Percentiles rank a stretch among this genome's conserved stretches.
These are phyloP conservation scores for Orthosia gracilis DNA, from an alignment of 2,888 invertebrate genomes.

Conservation along the genomic window DNA sequence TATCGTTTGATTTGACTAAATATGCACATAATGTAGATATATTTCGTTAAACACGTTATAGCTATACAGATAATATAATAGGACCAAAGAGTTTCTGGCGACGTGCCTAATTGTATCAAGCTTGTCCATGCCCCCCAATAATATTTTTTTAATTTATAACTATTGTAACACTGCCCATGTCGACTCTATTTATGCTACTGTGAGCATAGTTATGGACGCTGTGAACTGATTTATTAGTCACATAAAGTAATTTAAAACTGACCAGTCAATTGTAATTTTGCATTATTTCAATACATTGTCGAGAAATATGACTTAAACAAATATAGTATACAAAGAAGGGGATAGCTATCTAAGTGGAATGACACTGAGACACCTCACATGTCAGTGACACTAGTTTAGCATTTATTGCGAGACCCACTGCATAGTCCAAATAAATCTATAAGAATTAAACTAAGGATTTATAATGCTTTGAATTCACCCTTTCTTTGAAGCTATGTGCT, in stretches of 20 bases:
- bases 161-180: slow-evolving; percentile 19
- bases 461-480: slow-evolving; percentile 11
- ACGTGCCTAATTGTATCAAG: slow-evolving; percentile 61
- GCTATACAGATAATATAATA: slow-evolving; percentile 62
- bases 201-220: slow-evolving; percentile 25
- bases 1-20: slow-evolving; percentile 41
- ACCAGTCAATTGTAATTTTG: slow-evolving; percentile 39
- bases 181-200: slow-evolving; percentile 16
- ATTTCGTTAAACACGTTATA: slow-evolving; percentile 60
- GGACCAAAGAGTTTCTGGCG: slow-evolving; percentile 70
- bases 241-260: slow-evolving; percentile 25
- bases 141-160: slow-evolving; percentile 45
- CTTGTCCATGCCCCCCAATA: slow-evolving; percentile 37
- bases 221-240: slow-evolving; percentile 24
- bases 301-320: neutral
- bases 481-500: slow-evolving; percentile 33
- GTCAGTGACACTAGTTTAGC: slow-evolving; percentile 2
- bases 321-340: slow-evolving; percentile 25
- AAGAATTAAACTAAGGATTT: slow-evolving; percentile 18
- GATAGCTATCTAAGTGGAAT: slow-evolving; percentile 3
- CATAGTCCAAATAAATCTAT: slow-evolving; percentile 12
- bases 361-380: neutral
- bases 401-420: slow-evolving; percentile 12
- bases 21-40: slow-evolving; percentile 62
- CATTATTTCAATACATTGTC: slow-evolving; percentile 17